Conservation (phyloP, 2,888 invertebrate species). For the Brachyptera risi region DNA sequence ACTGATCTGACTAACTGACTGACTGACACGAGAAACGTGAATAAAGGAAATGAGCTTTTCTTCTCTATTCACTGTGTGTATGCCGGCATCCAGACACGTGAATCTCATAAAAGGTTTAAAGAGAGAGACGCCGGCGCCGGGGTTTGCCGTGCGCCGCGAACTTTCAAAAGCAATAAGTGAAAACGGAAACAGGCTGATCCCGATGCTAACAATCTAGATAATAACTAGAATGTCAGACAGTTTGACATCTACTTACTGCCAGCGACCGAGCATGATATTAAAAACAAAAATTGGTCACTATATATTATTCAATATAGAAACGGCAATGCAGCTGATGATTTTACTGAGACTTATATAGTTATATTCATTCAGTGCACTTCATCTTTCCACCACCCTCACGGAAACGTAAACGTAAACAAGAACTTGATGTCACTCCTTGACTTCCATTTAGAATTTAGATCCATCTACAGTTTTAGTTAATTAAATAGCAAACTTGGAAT, state of each 20-base stretch:
- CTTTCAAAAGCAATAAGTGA: neutral
- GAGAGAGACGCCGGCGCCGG: neutral
- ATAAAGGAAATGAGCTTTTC: conserved; percentile 11
- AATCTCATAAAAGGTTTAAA: neutral
- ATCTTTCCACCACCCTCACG: no score
- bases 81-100: neutral
- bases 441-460: no score
- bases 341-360: no score
- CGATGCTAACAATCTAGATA: no score
- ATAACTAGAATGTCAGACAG: no score
- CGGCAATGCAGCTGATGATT: no score
- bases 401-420: no score
- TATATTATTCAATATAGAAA: neutral
- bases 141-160: neutral
- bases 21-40: conserved; percentile 3
- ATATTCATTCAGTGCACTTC: no score
- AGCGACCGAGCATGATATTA: neutral
- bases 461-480: no score
- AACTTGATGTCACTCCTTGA: no score
- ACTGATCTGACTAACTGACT: neutral
- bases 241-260: no score
- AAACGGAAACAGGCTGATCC: neutral
- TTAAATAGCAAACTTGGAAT: no score
- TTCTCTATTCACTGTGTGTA: neutral
- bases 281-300: neutral